A percentile compares a stretch with the other conserved stretches of the same genome.
Conservation (phyloP, 2,113 vertebrate species). For the Paramormyrops kingsleyae region DNA sequence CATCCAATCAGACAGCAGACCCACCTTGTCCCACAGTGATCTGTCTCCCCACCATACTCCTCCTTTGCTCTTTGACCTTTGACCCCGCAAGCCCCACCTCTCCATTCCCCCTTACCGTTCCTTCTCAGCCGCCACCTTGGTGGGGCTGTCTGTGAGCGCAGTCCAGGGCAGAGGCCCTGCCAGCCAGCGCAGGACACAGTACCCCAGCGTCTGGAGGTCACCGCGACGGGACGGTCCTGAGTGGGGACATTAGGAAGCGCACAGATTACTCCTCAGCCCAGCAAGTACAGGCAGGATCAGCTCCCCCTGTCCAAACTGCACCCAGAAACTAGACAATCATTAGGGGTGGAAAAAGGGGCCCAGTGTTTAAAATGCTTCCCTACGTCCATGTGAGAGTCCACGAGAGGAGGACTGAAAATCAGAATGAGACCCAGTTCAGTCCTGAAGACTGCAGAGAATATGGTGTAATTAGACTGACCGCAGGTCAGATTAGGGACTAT, state of each 20-base stretch:
- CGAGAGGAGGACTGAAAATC: background rate
- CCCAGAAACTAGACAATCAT: background rate
- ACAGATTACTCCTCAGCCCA: background rate
- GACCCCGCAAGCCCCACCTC: background rate
- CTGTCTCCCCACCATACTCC: background rate
- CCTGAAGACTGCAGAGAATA: background rate
- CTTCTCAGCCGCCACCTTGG: slow-evolving; percentile 65
- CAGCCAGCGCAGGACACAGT: slow-evolving; percentile 83
- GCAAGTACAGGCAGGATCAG: background rate
- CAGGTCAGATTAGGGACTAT: background rate
- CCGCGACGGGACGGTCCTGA: slow-evolving; percentile 83
- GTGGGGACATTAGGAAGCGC: background rate
- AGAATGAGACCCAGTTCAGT: background rate
- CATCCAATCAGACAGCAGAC: background rate
- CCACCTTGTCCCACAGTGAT: background rate
- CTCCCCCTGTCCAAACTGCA: background rate
- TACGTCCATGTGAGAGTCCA: background rate
- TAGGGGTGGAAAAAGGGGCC: background rate
- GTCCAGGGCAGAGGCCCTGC: slow-evolving; percentile 78
- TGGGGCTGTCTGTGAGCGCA: slow-evolving; percentile 42
- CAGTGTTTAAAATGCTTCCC: background rate
- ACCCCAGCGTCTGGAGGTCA: slow-evolving; percentile 85
- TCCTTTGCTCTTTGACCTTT: background rate
- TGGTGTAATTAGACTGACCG: background rate
- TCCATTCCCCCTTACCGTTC: slow-evolving; percentile 58